A percentile compares a stretch with the other conserved stretches of the same genome.
phyloP scores from a whole-genome alignment of 2,113 vertebrate species.

The Pipa parva region DNA sequence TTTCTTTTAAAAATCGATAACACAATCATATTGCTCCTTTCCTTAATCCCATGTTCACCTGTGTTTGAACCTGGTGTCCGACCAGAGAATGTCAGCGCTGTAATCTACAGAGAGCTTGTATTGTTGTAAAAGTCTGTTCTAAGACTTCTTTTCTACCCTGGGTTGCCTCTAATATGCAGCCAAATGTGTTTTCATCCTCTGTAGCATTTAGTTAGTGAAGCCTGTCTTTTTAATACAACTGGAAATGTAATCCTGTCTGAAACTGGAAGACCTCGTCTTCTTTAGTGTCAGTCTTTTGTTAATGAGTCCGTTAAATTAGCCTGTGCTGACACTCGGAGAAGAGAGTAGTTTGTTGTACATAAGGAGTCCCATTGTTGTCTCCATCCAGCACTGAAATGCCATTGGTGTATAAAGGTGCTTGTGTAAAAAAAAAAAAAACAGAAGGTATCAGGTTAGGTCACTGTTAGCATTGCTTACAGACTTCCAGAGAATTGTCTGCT shows the following conservation, averaged over 20 bases:
- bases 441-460: conserved; percentile 47
- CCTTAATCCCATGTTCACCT: conserved; percentile 21
- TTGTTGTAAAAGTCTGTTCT: conserved; percentile 27
- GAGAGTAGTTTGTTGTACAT: conserved; percentile 56
- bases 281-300: conserved; percentile 56
- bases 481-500: conserved; percentile 25
- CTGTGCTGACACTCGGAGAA: conserved; percentile 52
- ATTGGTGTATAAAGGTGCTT: conserved; percentile 52
- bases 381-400: conserved; percentile 49
- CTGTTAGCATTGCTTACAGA: conserved; percentile 43
- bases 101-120: conserved; percentile 47
- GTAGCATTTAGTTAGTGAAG: conserved; percentile 39
- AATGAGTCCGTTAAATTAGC: conserved; percentile 63
- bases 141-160: conserved; percentile 12
- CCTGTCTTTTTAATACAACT: conserved; percentile 47
- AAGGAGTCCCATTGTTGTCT: conserved; percentile 58
- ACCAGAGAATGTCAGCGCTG: conserved; percentile 44
- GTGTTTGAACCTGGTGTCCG: conserved; percentile 1
- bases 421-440: conserved; percentile 38
- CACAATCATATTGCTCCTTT: conserved; percentile 22
- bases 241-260: conserved; percentile 58
- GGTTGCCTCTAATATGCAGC: conserved; percentile 48
- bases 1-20: not conserved
- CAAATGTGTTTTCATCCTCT: conserved; percentile 23
- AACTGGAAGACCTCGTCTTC: conserved; percentile 44